Evolutionary conservation across 1,140 invertebrate genomes (phyloP).

Genomic region (Hyles vespertilio): DNA sequence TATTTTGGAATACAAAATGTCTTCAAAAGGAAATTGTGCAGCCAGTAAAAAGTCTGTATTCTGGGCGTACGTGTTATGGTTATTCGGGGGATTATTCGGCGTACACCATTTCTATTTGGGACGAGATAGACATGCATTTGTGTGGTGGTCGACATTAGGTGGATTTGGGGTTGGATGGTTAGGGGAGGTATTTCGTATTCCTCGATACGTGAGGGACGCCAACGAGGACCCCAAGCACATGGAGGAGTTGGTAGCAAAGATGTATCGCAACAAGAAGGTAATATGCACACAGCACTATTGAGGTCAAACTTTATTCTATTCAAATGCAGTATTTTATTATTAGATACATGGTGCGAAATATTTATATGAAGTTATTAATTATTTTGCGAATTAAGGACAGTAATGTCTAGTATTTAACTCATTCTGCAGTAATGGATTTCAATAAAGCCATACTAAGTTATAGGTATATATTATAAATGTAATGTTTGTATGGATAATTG

Average conservation of each 20-base stretch:
- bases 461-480: no score
- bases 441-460: no score
- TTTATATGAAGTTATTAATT: no score
- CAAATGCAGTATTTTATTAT: no score
- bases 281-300: not conserved
- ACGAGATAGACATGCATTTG: conserved; percentile 92
- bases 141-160: conserved; percentile 91
- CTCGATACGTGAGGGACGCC: conserved; percentile 90
- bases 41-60: conserved; percentile 80
- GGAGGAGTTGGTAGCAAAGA: conserved; percentile 79
- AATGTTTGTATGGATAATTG: no score
- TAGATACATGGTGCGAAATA: no score
- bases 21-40: conserved; percentile 29
- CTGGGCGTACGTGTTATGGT: conserved; percentile 88
- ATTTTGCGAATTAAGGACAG: no score
- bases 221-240: conserved; percentile 87
- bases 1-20: conserved; percentile 24
- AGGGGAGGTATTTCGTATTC: conserved; percentile 89
- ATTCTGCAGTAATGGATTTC: no score
- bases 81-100: conserved; percentile 90
- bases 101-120: conserved; percentile 94
- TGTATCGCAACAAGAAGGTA: conserved; percentile 81
- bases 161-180: conserved; percentile 93
- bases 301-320: not conserved
- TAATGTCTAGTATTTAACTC: no score